Evolutionary conservation across 2,888 invertebrate genomes (phyloP), one percentile per base, ranked within the genome.

Genomic region (Cordilura impudica): DNA sequence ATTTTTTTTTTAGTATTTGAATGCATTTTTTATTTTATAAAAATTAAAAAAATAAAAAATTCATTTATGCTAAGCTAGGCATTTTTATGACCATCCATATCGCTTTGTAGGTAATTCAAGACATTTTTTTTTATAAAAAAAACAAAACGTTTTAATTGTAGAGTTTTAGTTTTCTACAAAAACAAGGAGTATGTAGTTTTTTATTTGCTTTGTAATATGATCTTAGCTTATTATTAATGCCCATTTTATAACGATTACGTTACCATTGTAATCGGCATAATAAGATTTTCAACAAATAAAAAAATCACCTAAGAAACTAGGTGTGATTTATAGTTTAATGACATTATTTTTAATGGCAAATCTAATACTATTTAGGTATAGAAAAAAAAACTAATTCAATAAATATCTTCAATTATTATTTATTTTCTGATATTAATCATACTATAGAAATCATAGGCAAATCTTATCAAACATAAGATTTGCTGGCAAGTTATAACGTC

Each of bases 61-160:
- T 23, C 18, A 39, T 21, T 60, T 47, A 14, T 75, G 63, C 49
- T 69, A 23, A 63, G 26, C 10, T 69, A 7, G 69, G 61, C 75
- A 63, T 35, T 35, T 3, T 65, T 66, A 70, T 51, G 14, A 43
- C 58, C n/a, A 39, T 21, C 21, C 60, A 53, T 69, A 71, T 75
- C 70, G 23, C 60, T 60, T 66, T 47, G 58, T 63, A 56, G 67
- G 79, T 79, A 79, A 75, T 75, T 79, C 67, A 72, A 79, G 71
- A 75, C 71, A 51, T 53, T 51, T 14, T n/a, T 23, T 16, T 61
- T n/a, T 7, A 21, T 31, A 49, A 69, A 39, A 8, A 31, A 16
- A 49, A 60, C 8, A 7, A 6, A n/a, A 18, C n/a, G n/a, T n/a
- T 49, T 45, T 18, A 31, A n/a, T 47, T 26, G 21, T 29, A 23